Evolutionary conservation across 1,140 invertebrate genomes (phyloP), one percentile per base, ranked within the genome.

Genomic region (Harlomillsia oculata): DNA sequence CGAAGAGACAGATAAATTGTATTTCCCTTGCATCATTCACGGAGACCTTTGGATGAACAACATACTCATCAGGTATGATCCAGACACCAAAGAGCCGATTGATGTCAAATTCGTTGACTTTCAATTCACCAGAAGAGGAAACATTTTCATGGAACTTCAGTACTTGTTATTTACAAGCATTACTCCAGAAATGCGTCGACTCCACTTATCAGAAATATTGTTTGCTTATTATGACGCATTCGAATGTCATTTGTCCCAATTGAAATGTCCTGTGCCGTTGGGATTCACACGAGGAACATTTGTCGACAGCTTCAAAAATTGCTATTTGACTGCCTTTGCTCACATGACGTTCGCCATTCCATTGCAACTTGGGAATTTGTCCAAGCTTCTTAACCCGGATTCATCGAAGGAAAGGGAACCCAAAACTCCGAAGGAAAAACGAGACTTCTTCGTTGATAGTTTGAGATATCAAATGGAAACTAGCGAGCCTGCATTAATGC

Each of bases 1-100:
- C 5, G 13, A 9, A 9, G 48, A 30, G 4, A 52, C 56, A n/a
- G 49, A 51, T 30, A 58, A 13, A 26, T 36, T 29, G 11, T 50
- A 30, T 29, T 62, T 62, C 26, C 54, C 49, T 18, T 80, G 82
- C 4, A 80, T 85, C 52, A 79, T 79, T 53, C 73, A 75, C 54
- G 73, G 73, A 3, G 73, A 75, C 53, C 69, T 69, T 18, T 71
- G 71, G 5, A 55, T 64, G 2, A 71, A 72, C 50, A 75, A 75
- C 45, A 55, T 69, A 6, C 48, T 75, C 21, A 71, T 71, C 56
- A 80, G 78, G 66, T 76, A 76, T 56, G 68, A 74, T 2, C 0
- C 67, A 70, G 30, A 43, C 72, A 2, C 50, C 69, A 2, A 59
- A 62, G 16, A 9, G 8, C 32, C 32, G 32, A n/a, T 34, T 9